Percentiles rank a stretch among this genome's conserved stretches.
These are phyloP conservation scores for Brachypodius melanocephalos DNA, from an alignment of 2,113 vertebrate species.

Conservation along the genomic window DNA sequence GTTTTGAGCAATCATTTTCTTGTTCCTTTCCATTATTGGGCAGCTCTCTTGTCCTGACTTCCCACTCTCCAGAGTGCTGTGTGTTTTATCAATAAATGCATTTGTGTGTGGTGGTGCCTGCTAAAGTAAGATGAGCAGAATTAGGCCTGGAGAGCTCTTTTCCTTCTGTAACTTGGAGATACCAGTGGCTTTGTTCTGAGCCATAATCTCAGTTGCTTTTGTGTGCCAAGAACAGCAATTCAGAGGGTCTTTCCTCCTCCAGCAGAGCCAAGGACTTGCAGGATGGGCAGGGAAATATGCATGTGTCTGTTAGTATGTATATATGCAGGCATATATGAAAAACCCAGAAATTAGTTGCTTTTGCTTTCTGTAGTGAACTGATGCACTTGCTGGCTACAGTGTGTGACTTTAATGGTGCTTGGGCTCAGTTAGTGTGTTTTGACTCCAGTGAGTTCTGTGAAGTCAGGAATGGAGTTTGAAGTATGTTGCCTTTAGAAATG, in stretches of 20 bases:
- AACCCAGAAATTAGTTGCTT: neutral
- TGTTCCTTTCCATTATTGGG: neutral
- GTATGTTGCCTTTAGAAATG: neutral
- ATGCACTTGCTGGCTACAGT: neutral
- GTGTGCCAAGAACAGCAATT: neutral
- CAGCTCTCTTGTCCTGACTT: neutral
- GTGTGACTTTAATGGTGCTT: neutral
- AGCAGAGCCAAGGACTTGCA: neutral
- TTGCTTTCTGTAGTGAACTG: neutral
- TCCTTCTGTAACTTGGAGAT: neutral
- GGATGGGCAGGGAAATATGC: neutral
- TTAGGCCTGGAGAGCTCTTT: neutral
- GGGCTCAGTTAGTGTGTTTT: neutral
- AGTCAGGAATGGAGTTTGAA: neutral
- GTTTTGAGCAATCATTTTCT: neutral
- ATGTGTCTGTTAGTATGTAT: neutral
- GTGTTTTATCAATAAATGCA: neutral
- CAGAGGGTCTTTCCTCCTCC: neutral
- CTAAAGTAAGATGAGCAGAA: neutral
- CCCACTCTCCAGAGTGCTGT: rapidly evolving
- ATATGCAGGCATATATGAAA: neutral
- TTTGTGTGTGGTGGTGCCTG: neutral
- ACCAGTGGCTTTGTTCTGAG: neutral
- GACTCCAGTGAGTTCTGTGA: neutral
- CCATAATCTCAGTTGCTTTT: neutral